phyloP scores from a whole-genome alignment of 2,888 invertebrate genomes.

The Bursaphelenchus okinawaensis region DNA sequence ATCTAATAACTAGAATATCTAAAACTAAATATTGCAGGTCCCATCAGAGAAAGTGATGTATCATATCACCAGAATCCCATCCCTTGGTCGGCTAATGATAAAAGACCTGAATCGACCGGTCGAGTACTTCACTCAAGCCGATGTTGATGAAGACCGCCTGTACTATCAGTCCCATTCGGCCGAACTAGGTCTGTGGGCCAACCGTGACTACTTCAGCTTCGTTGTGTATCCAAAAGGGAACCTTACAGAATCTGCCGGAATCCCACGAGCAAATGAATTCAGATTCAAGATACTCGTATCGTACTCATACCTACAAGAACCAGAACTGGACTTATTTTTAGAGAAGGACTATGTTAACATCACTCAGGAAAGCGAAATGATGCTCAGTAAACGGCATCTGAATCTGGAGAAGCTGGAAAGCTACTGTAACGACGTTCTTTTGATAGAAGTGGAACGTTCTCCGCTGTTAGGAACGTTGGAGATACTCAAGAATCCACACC shows the following conservation, averaged over 20 bases:
- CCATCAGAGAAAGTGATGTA: conserved; percentile 41
- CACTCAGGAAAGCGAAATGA: conserved; percentile 37
- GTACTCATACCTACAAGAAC: conserved; percentile 40
- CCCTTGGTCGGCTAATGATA: conserved; percentile 34
- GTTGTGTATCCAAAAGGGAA: conserved; percentile 18
- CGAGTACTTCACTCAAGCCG: conserved; percentile 33
- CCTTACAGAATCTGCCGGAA: conserved; percentile 29
- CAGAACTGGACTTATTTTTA: conserved; percentile 31
- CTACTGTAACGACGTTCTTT: conserved; percentile 19
- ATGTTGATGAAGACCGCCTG: conserved; percentile 25
- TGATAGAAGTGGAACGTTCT: conserved; percentile 30
- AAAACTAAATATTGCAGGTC: conserved; percentile 20
- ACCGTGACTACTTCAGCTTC: conserved; percentile 32
- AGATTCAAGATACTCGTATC: conserved; percentile 49
- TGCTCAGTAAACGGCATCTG: conserved; percentile 41
- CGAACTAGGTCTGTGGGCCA: conserved; percentile 28
- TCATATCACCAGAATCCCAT: conserved; percentile 37
- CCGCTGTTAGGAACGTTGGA: conserved; percentile 36
- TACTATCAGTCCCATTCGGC: conserved; percentile 25
- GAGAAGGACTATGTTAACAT: conserved; percentile 27
- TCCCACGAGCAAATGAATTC: conserved; percentile 29
- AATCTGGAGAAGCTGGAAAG: conserved; percentile 34
- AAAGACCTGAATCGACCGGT: conserved; percentile 24
- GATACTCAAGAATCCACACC: neutral
- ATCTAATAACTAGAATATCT: neutral